phyloP scores from a whole-genome alignment of 2,888 invertebrate genomes.

The Corbicula japonica region DNA sequence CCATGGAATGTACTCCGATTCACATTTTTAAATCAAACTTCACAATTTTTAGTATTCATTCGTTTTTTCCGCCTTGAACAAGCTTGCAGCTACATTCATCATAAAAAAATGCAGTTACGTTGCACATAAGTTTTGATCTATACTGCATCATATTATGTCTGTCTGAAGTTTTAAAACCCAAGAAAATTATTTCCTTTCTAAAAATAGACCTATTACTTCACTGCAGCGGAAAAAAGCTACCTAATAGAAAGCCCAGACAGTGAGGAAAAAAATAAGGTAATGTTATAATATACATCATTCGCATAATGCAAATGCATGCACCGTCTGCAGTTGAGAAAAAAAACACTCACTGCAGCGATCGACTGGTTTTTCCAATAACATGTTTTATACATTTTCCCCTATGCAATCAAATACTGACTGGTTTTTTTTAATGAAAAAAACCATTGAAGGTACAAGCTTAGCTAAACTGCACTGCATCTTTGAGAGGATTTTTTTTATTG shows the following conservation, averaged over 20 bases:
- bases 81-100: no score
- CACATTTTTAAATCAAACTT: no score
- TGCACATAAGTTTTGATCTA: conserved; percentile 14
- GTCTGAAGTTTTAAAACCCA: conserved; percentile 38
- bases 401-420: conserved; percentile 26
- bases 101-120: conserved; percentile 29
- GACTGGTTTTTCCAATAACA: conserved; percentile 34
- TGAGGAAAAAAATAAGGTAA: conserved; percentile 50
- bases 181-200: conserved; percentile 57
- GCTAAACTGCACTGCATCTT: no score
- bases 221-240: conserved; percentile 31
- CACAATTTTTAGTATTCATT: no score
- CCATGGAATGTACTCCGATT: no score
- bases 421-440: conserved; percentile 30
- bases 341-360: not conserved
- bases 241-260: conserved; percentile 35
- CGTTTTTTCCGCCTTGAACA: no score
- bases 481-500: no score
- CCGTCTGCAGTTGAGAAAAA: conserved; percentile 31
- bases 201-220: conserved; percentile 57
- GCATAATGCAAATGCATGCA: conserved; percentile 36
- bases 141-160: conserved; percentile 22
- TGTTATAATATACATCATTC: conserved; percentile 56
- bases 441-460: conserved; percentile 18
- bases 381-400: conserved; percentile 27